Base-by-base conservation (phyloP, 2,888 invertebrate genomes). In the Pollenia labialis region DNA sequence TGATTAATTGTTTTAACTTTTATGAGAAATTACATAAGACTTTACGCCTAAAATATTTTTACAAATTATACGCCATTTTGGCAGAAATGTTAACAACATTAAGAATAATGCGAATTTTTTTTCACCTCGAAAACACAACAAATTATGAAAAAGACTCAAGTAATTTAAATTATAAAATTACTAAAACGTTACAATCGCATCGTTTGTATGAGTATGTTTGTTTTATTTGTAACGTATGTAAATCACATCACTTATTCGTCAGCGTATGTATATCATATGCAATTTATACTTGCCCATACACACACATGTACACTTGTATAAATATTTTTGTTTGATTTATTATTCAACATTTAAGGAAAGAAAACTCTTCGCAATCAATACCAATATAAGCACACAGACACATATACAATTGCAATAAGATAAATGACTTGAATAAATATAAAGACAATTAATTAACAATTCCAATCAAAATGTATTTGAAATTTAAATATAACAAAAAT, bases 1-100 rank as follows among this genome's bases (percentile, higher is more conserved):
- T 85, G 85, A 85, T 82, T 82, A 82, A 85, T 85, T 69, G 82
- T 79, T 79, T 79, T 75, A 82, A 50, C 82, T 79, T 85, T 82
- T 75, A 75, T 74, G 56, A 75, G 74, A 68, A 81, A 81, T 85
- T 71, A 79, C 62, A 74, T 54, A 40, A 32, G 72, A 54, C 54
- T 79, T 81, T 54, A 79, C 68, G 68, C 62, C 40, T 68, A 64
- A 72, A 76, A 66, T 72, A 40, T 32, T 72, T 62, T 81, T 58
- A 64, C 79, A 71, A 79, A 82, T 75, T 79, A 79, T 74, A 74
- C 48, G 62, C 48, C 42, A 79, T 52, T 82, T 81, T 58, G 64
- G 50, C 64, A 32, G 14, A 77, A 79, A 72, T 81, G 72, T 74
- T 68, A 62, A 64, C 68, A 74, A 56, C 58, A 64, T 82, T 74